phyloP scores from a whole-genome alignment of 2,113 vertebrate species.

The Aix galericulata region DNA sequence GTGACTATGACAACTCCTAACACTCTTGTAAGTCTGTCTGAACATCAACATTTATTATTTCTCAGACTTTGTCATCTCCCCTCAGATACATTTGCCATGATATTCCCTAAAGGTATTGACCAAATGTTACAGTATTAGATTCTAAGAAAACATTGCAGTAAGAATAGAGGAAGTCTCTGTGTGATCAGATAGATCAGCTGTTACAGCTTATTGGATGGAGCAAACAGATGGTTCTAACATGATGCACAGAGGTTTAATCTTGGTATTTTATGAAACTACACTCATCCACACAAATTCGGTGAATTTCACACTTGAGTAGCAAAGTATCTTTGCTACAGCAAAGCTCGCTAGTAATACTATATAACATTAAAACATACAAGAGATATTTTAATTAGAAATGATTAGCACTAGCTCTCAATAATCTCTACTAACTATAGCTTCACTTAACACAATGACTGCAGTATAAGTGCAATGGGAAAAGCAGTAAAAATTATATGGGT shows the following conservation, averaged over 20 bases:
- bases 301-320: slow-evolving; percentile 13
- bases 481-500: neutral
- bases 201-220: neutral
- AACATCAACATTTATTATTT: slow-evolving; percentile 1
- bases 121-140: slow-evolving; percentile 26
- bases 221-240: slow-evolving; percentile 43
- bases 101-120: slow-evolving; percentile 25
- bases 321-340: neutral
- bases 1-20: neutral
- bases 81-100: neutral
- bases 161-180: neutral
- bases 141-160: neutral
- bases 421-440: neutral
- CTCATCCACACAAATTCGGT: neutral
- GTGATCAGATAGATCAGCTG: slow-evolving; percentile 16
- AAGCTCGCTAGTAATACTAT: neutral
- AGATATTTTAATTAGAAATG: neutral
- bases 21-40: neutral
- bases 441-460: fast-evolving
- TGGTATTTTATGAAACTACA: neutral
- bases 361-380: neutral
- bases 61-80: neutral
- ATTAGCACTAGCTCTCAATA: neutral
- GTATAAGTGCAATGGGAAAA: neutral
- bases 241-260: slow-evolving; percentile 21